Percentiles rank a stretch among this genome's conserved stretches.
Conservation (phyloP, 2,888 invertebrate genomes). For the Bugulina stolonifera region DNA sequence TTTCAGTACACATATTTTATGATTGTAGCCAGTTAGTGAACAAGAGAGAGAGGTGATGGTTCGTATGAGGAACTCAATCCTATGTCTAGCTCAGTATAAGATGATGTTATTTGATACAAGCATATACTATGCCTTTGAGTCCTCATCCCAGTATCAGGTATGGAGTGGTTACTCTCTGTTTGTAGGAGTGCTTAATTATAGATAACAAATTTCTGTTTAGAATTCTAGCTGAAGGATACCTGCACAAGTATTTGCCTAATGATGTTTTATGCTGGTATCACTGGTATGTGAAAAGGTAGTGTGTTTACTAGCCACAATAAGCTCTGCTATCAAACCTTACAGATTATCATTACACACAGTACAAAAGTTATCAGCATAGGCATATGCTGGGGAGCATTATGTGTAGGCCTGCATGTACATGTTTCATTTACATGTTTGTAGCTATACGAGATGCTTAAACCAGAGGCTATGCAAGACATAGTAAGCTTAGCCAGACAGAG, state of each 20-base stretch:
- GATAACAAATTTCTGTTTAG: constrained; percentile 25
- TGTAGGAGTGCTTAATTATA: constrained; percentile 21
- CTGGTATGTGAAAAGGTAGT: too few relatives aligned
- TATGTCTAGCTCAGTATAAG: constrained; percentile 76
- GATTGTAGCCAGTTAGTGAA: constrained; percentile 48
- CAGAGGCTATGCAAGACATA: constrained; percentile 78
- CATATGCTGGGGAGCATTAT: too few relatives aligned
- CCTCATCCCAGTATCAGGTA: constrained; percentile 73
- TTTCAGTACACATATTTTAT: too few relatives aligned
- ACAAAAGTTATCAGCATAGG: too few relatives aligned
- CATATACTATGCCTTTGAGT: constrained; percentile 82
- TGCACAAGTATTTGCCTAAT: too few relatives aligned
- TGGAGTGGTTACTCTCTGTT: constrained; percentile 35
- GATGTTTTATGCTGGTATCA: too few relatives aligned
- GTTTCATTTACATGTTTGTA: too few relatives aligned
- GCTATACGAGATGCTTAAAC: constrained; percentile 67
- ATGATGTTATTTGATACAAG: constrained; percentile 88
- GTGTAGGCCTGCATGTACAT: too few relatives aligned
- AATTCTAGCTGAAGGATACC: too few relatives aligned
- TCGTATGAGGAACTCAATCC: constrained; percentile 80
- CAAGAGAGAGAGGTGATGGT: constrained; percentile 79
- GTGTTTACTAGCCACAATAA: too few relatives aligned
- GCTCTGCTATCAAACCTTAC: too few relatives aligned
- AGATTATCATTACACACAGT: too few relatives aligned
- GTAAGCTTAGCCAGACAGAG: constrained; percentile 73